Evolutionary conservation across 2,113 vertebrate species (phyloP), one percentile per base, ranked within the genome.

Genomic region (Gopherus flavomarginatus): DNA sequence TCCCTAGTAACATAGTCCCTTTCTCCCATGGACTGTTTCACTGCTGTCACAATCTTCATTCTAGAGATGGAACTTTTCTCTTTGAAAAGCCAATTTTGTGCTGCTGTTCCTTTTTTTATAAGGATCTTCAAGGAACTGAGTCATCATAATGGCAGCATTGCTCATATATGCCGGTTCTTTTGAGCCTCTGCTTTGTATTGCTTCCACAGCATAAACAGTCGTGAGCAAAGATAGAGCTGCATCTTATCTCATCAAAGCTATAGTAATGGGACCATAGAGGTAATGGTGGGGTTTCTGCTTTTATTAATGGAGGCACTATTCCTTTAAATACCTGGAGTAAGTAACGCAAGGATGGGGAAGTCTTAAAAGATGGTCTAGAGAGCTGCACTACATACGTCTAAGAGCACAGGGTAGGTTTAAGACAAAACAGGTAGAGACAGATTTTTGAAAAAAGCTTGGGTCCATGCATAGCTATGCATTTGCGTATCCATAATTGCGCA

Each of bases 181-280:
- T 93, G 90, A 86, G 69, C n/a, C 57, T 92, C 91, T 49, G 62
- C 35, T 69, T 69, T 69, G 62, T n/a, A 69, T n/a, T n/a, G 14
- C 62, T 69, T 8, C 35, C 72, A 44, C 81, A 89, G 52, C 0
- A 0, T 77, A 54, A 53, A 52, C 88, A 86, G 82, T 47, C n/a
- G 38, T 21, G 82, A 93, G 80, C 77, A 94, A 93, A 85, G 94
- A 92, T 89, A 85, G 81, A 91, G 89, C 83, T 92, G 9, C 81
- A 78, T 85, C 78, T 90, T 24, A 69, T n/a, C 82, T 78, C 53
- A 50, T 93, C 90, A 92, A 90, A 97, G 90, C 90, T 85, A 78
- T 81, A 72, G 57, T 86, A 50, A 90, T 88, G 86, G 83, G 75
- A 91, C 31, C 3, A 86, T 50, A 47, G 44, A 21, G 38, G 83